Base-by-base conservation (phyloP, 2,113 vertebrate genomes). In the Coryphaenoides rupestris region DNA sequence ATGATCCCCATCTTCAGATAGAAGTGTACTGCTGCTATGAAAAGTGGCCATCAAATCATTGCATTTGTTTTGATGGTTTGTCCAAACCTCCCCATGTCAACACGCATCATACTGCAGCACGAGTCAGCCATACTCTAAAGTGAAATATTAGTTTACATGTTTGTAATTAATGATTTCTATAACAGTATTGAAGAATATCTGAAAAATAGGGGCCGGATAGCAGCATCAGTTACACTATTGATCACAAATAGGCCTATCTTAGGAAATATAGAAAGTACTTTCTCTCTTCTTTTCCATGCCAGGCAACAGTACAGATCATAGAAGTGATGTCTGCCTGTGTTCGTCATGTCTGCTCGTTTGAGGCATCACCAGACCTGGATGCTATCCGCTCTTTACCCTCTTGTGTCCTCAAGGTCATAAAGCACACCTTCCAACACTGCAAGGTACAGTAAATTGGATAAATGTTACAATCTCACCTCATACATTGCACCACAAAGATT, bases 391-490 rank as follows among this genome's bases (percentile, higher is more conserved):
- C 93, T 19, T 90, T 99, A 2, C 95, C 95, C 0, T 63, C 85
- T 22, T 94, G 90, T 0, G 66, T 95, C 46, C 90, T 98, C n/a
- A 88, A 90, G 2, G 60, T 99, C 15, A 76, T 99, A 10, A 95
- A 86, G 84, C 89, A 88, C 77, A 91, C 91, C 0, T 98, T 98
- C 77, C 88, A 87, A 19, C 95, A 98, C 80, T 99, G 97, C 83
- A 98, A 94, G 93, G 96, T 98, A 50, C 14, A 63, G 47, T 21
- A 19, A 62, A 62, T 2, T 1, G 5, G 40, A 17, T 23, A 9
- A 2, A 19, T 28, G 17, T 9, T 53, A 17, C 9, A 33, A 19
- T 12, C 33, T 40, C 33, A 7, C 4, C 13, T 40, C 33, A 40
- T 40, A 40, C 7, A 40, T 13, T 40, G 33, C 33, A 40, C 7